Percentiles rank a stretch among this genome's conserved stretches.
Conservation (phyloP, 2,888 invertebrate species). For the Ophion slaviceki region DNA sequence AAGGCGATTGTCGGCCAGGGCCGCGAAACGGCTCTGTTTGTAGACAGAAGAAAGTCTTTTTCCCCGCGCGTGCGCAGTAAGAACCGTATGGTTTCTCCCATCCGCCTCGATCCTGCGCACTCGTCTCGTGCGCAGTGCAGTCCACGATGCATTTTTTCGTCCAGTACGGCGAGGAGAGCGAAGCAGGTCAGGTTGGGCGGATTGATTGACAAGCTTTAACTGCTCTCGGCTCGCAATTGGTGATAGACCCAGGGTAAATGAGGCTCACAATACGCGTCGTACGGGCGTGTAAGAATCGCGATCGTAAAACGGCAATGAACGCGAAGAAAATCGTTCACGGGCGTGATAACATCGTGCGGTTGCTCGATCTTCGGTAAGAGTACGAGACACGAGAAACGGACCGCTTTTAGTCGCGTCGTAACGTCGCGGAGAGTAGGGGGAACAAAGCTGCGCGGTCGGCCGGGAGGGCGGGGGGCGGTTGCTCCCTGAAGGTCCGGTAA, state of each 20-base stretch:
- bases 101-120: constrained; percentile 59
- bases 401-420: constrained; percentile 35
- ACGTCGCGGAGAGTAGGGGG: constrained; percentile 11
- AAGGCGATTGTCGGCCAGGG: background rate
- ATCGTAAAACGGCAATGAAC: constrained; percentile 48
- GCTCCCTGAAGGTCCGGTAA: constrained; percentile 71
- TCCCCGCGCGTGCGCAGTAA: constrained; percentile 42
- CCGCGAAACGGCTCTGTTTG: too few species aligned
- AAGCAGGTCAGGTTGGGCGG: constrained; percentile 78
- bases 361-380: constrained; percentile 59
- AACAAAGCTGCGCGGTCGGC: constrained; percentile 29
- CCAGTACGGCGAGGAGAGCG: constrained; percentile 63
- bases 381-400: constrained; percentile 15
- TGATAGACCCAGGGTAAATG: constrained; percentile 69
- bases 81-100: constrained; percentile 5
- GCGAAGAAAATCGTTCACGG: constrained; percentile 17
- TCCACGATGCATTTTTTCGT: constrained; percentile 58
- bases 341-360: constrained; percentile 42
- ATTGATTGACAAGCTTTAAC: constrained; percentile 70
- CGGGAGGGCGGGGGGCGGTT: constrained; percentile 28
- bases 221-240: constrained; percentile 49
- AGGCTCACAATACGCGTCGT: constrained; percentile 70
- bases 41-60: constrained; percentile 30
- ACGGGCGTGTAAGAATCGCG: constrained; percentile 52
- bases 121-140: constrained; percentile 61